Conservation (phyloP, 2,797 vertebrate genomes). For the Gymnothorax javanicus region DNA sequence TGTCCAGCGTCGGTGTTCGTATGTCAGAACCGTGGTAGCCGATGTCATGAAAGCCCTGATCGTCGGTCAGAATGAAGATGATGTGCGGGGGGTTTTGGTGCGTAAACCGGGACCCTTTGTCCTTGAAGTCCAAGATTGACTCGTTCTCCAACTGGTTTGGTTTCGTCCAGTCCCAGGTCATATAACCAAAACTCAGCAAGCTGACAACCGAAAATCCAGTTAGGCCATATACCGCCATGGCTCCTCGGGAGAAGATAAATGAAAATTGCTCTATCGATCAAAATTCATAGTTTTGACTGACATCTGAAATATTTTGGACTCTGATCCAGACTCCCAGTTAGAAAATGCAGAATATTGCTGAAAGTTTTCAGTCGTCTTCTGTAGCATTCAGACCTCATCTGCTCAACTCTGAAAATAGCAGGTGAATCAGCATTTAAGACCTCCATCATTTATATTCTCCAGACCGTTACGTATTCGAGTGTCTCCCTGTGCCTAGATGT, state of each 20-base stretch:
- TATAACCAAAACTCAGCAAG: constrained; percentile 90
- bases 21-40: constrained; percentile 95
- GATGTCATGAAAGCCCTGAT: constrained; percentile 95
- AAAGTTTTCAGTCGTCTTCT: background rate
- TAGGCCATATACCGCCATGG: constrained; percentile 84
- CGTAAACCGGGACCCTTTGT: constrained; percentile 49
- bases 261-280: background rate
- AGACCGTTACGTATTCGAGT: background rate
- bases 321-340: background rate
- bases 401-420: background rate
- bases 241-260: background rate
- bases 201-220: constrained; percentile 91
- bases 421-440: background rate
- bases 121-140: constrained; percentile 55
- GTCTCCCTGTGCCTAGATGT: background rate
- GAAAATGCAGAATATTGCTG: background rate
- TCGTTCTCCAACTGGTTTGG: constrained; percentile 83
- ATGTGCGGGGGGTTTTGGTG: constrained; percentile 83
- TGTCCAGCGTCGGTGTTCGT: constrained; percentile 89
- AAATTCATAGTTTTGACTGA: background rate
- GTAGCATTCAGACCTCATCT: background rate
- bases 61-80: constrained; percentile 95
- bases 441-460: background rate
- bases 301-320: background rate
- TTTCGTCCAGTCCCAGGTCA: constrained; percentile 91